phyloP scores from a whole-genome alignment of 2,113 vertebrate species.

The Rhombomys opimus region DNA sequence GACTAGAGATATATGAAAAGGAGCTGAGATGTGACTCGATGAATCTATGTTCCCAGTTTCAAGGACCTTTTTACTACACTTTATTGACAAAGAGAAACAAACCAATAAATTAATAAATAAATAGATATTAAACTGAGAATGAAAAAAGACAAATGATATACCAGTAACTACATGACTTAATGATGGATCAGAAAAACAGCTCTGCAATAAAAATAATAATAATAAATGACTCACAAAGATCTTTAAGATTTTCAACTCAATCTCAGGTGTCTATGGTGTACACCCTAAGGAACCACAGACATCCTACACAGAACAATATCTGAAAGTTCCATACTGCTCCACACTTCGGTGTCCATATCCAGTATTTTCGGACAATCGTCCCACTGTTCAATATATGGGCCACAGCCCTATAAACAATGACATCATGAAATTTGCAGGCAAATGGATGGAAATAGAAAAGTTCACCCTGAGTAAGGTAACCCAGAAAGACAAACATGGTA shows the following conservation, averaged over 20 bases:
- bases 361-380: background rate
- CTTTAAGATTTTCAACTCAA: background rate
- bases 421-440: no score
- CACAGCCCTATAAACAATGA: background rate
- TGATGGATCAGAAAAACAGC: background rate
- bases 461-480: no score
- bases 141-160: background rate
- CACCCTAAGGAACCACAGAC: background rate
- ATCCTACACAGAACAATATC: background rate
- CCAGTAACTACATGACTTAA: background rate
- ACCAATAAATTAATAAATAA: background rate
- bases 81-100: background rate
- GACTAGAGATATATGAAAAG: background rate
- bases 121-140: background rate
- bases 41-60: background rate
- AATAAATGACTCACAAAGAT: background rate
- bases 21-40: background rate
- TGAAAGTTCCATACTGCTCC: background rate
- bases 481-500: no score
- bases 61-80: background rate
- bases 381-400: background rate
- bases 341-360: background rate
- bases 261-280: background rate
- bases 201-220: background rate
- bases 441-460: no score